These are phyloP conservation scores for Allobates femoralis DNA, from an alignment of 2,797 vertebrate genomes.

Conservation along the genomic window DNA sequence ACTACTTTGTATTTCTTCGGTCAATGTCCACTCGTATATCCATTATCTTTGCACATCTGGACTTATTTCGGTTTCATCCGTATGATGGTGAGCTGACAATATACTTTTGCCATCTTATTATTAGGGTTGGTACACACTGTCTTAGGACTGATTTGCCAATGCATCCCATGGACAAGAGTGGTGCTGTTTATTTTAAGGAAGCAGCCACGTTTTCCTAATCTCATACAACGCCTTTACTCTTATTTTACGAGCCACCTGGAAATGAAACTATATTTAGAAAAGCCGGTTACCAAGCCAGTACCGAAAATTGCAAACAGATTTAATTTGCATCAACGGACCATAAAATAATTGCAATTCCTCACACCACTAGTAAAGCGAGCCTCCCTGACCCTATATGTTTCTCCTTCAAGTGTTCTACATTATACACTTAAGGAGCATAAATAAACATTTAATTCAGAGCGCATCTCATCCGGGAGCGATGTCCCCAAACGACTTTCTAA, in stretches of 20 bases:
- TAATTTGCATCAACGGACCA: conserved; percentile 5
- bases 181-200: neutral
- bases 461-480: conserved; percentile 45
- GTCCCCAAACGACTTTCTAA: conserved; percentile 58
- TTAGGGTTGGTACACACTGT: too few species aligned
- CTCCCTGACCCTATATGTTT: conserved; percentile 1
- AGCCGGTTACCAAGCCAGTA: neutral
- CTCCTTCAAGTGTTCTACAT: conserved; percentile 54
- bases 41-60: too few species aligned
- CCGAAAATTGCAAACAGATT: neutral
- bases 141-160: neutral
- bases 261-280: neutral
- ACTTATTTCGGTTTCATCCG: too few species aligned
- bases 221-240: neutral
- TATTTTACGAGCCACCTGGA: neutral
- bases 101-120: too few species aligned
- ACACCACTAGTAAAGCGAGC: neutral
- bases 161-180: neutral
- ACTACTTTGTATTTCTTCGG: too few species aligned
- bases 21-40: too few species aligned
- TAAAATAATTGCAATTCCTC: conserved; percentile 11
- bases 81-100: too few species aligned
- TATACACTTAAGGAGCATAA: conserved; percentile 55
- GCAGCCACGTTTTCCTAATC: neutral
- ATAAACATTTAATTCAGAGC: conserved; percentile 57